A percentile compares a stretch with the other conserved stretches of the same genome.
These are phyloP conservation scores for Tupaia chinensis DNA, from an alignment of 2,113 vertebrate genomes.

Conservation along the genomic window DNA sequence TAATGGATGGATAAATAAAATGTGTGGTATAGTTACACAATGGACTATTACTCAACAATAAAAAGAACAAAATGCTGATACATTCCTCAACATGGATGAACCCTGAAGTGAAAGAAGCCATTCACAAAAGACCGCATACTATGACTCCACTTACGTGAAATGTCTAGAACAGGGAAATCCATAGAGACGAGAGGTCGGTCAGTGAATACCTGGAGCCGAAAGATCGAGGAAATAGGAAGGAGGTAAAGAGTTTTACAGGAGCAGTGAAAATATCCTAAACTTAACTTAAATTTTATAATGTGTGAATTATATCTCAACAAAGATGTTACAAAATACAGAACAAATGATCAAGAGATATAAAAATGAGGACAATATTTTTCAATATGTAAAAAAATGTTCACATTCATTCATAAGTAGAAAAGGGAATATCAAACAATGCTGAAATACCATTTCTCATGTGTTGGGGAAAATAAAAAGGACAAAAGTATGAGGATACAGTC, in stretches of 20 bases:
- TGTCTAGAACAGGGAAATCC: not conserved
- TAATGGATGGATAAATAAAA: constrained; percentile 9
- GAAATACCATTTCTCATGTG: not conserved
- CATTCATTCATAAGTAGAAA: not conserved
- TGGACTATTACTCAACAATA: not conserved
- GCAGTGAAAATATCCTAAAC: not conserved
- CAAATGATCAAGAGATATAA: constrained; percentile 9
- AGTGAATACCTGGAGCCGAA: not conserved
- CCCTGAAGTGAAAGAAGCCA: not conserved
- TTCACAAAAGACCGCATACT: not conserved
- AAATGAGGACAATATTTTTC: constrained; percentile 26
- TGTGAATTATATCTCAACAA: not conserved
- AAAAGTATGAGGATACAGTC: not conserved
- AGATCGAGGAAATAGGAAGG: too few species aligned
- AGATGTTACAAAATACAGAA: not conserved
- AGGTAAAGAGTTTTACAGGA: not conserved
- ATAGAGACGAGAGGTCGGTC: not conserved
- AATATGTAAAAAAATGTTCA: not conserved
- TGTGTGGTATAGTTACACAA: not conserved
- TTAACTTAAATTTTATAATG: not conserved
- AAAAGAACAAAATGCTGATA: not conserved
- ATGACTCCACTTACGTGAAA: not conserved
- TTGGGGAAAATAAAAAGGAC: not conserved
- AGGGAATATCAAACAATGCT: constrained; percentile 20
- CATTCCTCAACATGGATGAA: not conserved